Evolutionary conservation across 2,888 invertebrate genomes (phyloP).

Genomic region (Cinara cedri): DNA sequence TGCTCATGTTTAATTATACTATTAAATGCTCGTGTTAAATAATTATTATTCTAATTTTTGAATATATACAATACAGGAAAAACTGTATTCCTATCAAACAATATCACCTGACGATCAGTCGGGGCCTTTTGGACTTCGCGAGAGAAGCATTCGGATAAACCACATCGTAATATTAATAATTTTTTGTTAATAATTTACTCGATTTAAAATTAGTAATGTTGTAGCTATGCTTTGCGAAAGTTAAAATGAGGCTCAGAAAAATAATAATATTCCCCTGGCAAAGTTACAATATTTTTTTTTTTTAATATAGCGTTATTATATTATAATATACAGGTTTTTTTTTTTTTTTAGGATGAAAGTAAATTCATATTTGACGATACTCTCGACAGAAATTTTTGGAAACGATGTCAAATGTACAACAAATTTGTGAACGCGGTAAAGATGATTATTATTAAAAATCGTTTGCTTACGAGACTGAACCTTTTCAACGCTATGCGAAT

Average conservation of each 20-base stretch:
- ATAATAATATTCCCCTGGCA: too few relatives aligned
- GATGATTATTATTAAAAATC: slow-evolving; percentile 10
- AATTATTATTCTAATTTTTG: background rate
- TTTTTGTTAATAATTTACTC: background rate
- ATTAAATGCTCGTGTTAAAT: background rate
- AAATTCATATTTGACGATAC: background rate
- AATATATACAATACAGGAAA: slow-evolving; percentile 5
- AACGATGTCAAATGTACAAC: slow-evolving; percentile 6
- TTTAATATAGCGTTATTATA: too few relatives aligned
- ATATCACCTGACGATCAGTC: background rate
- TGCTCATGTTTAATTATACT: too few relatives aligned
- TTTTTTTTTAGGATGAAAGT: background rate
- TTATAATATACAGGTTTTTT: too few relatives aligned
- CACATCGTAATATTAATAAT: slow-evolving; percentile 10
- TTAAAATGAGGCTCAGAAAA: too few relatives aligned
- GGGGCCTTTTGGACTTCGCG: background rate
- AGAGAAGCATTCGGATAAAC: slow-evolving; percentile 34
- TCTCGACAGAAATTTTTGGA: slow-evolving; percentile 6
- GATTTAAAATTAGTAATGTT: background rate
- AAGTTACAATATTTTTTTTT: too few relatives aligned
- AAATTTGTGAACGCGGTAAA: slow-evolving; percentile 3
- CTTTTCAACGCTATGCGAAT: background rate
- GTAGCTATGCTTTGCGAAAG: too few relatives aligned
- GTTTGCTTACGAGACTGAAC: slow-evolving; percentile 18
- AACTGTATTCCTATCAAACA: background rate